Evolutionary conservation across 1,140 invertebrate genomes (phyloP), one percentile per base, ranked within the genome.

Genomic region (Charaxes varanes): DNA sequence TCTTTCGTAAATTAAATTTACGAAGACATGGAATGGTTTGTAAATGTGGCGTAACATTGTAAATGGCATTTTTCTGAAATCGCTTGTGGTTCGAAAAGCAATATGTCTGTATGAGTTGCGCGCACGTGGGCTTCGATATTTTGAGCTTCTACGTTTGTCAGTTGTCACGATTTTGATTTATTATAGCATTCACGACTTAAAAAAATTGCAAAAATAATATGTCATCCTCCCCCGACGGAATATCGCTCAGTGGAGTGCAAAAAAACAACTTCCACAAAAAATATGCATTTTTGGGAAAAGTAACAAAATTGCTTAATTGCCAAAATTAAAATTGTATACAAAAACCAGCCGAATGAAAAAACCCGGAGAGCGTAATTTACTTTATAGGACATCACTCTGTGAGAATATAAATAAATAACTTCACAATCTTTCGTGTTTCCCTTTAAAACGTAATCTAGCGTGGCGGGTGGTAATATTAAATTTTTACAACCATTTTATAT

Each of bases 41-140:
- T 34, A 37, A 56, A 60, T 54, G 56, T 53, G 19, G 46, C 50
- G 45, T 61, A 23, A 46, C 38, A 34, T 48, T 41, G 54, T 55
- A 45, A 57, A 67, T 62, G 48, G 38, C 34, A 42, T 33, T 53
- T 40, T 48, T 48, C 34, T 36, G 33, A 46, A 62, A 62, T 41
- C 45, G 38, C 13, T 47, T 33, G 48, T 50, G 16, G 27, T 36
- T 51, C 15, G 43, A 14, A 37, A 41, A 28, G 30, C 11, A 40
- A 46, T 26, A 24, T 1, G 28, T 30, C 23, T 36, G 46, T 41
- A 24, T 33, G 32, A 48, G 42, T 49, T 44, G 27, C 41, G 16
- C 12, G 7, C 36, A 35, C 45, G 43, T 38, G 41, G 34, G 15
- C n/a, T n/a, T n/a, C n/a, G n/a, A 4, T 22, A 37, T 38, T 36